These are phyloP conservation scores for Muscina levida DNA, from an alignment of 2,888 invertebrate species.

Conservation along the genomic window DNA sequence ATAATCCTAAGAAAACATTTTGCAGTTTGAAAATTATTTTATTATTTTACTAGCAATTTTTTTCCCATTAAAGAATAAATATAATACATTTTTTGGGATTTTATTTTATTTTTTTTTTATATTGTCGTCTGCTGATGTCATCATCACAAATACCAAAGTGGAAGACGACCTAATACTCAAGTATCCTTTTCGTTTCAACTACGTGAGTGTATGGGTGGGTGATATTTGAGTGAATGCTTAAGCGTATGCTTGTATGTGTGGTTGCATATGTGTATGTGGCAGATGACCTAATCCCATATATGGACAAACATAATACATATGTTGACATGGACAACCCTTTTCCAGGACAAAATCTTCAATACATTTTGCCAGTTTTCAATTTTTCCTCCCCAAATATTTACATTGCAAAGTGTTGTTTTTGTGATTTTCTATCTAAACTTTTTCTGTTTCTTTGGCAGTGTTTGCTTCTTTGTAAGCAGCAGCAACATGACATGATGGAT, in stretches of 20 bases:
- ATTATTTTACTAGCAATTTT: slow-evolving; percentile 20
- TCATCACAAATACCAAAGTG: slow-evolving; percentile 23
- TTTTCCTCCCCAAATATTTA: slow-evolving; percentile 58
- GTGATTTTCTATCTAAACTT: slow-evolving; percentile 43
- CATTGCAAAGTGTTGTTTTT: slow-evolving; percentile 51
- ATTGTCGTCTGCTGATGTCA: slow-evolving; percentile 53
- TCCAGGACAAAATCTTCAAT: slow-evolving; percentile 42
- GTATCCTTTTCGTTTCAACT: slow-evolving; percentile 33
- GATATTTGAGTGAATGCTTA: neutral
- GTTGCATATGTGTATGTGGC: neutral
- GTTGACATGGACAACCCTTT: slow-evolving; percentile 51
- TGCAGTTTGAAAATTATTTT: neutral
- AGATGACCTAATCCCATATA: slow-evolving; percentile 55
- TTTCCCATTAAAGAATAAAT: slow-evolving; percentile 27
- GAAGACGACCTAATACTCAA: slow-evolving; percentile 1
- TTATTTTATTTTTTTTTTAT: neutral
- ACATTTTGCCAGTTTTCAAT: slow-evolving; percentile 48
- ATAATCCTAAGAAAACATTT: slow-evolving; percentile 46
- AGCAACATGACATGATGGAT: slow-evolving; percentile 8
- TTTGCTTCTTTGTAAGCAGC: slow-evolving; percentile 19
- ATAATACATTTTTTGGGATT: slow-evolving; percentile 23
- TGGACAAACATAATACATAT: slow-evolving; percentile 26
- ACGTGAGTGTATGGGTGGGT: slow-evolving; percentile 14
- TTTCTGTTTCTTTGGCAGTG: slow-evolving; percentile 34
- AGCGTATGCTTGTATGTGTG: neutral